phyloP scores from a whole-genome alignment of 2,888 invertebrate genomes.

The Latrodectus hesperus region DNA sequence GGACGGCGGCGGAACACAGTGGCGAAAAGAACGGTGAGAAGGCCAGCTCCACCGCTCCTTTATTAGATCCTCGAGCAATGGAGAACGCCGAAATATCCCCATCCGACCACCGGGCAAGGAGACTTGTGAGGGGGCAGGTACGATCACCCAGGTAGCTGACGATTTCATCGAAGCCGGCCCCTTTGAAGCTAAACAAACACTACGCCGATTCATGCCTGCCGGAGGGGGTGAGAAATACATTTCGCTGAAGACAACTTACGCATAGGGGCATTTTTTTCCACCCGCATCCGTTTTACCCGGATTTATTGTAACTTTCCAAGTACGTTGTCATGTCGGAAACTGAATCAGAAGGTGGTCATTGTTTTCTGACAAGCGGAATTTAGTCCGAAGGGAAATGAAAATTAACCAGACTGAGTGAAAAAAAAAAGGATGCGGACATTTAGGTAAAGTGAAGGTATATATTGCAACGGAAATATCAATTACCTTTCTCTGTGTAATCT shows the following conservation, averaged over 20 bases:
- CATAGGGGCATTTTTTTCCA: background rate
- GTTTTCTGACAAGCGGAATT: too few species aligned
- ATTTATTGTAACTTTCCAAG: background rate
- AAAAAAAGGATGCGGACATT: too few species aligned
- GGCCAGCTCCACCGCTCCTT: constrained; percentile 23
- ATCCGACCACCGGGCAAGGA: constrained; percentile 39
- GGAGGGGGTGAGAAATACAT: background rate
- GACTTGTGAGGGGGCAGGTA: constrained; percentile 4
- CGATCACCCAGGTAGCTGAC: constrained; percentile 60
- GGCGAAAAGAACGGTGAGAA: constrained; percentile 3
- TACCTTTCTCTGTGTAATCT: too few species aligned
- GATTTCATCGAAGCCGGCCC: constrained; percentile 43
- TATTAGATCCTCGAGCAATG: constrained; percentile 23
- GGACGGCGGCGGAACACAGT: background rate
- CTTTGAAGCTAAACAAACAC: constrained; percentile 59
- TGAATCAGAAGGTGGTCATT: too few species aligned
- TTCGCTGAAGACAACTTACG: constrained; percentile 1
- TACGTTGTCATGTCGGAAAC: background rate
- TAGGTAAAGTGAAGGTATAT: too few species aligned
- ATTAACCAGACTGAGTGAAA: too few species aligned
- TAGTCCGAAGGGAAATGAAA: too few species aligned
- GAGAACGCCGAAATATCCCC: background rate
- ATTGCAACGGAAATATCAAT: too few species aligned
- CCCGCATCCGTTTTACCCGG: constrained; percentile 22
- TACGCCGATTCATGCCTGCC: constrained; percentile 7